Evolutionary conservation across 1,140 invertebrate species (phyloP).

Genomic region (Drosophila ambigua): DNA sequence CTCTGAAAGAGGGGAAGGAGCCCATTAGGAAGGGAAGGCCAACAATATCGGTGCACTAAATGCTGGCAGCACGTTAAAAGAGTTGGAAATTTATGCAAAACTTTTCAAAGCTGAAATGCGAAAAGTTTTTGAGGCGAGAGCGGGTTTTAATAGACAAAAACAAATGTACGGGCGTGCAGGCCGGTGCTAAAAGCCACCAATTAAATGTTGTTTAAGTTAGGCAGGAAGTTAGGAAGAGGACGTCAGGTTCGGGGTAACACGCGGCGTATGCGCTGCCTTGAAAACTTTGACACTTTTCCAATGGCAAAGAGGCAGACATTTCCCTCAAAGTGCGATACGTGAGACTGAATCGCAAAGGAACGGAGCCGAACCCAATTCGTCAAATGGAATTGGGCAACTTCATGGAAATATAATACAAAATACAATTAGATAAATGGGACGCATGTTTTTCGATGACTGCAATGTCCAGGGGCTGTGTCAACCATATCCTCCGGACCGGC

Average conservation of each 20-base stretch:
- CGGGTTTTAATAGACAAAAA: slow-evolving; percentile 52
- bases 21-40: slow-evolving; percentile 15
- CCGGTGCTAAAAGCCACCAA: slow-evolving; percentile 49
- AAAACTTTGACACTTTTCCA: slow-evolving; percentile 65
- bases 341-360: neutral
- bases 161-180: slow-evolving; percentile 20
- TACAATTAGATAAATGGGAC: slow-evolving; percentile 39
- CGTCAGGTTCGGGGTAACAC: slow-evolving; percentile 9
- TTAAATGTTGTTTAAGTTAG: slow-evolving; percentile 72
- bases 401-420: slow-evolving; percentile 35
- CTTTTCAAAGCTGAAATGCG: slow-evolving; percentile 10
- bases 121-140: slow-evolving; percentile 36
- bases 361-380: slow-evolving; percentile 8
- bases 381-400: slow-evolving; percentile 29
- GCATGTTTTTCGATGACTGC: slow-evolving; percentile 20
- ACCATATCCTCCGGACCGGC: slow-evolving; percentile 9
- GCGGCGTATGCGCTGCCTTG: slow-evolving; percentile 44
- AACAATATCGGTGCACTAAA: slow-evolving; percentile 8
- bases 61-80: slow-evolving; percentile 28
- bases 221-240: slow-evolving; percentile 7
- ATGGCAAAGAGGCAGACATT: slow-evolving; percentile 30
- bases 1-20: neutral
- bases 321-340: too few relatives aligned
- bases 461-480: slow-evolving; percentile 13
- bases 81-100: slow-evolving; percentile 44